phyloP scores from a whole-genome alignment of 2,888 invertebrate species.

The Agonopterix subpropinquella region DNA sequence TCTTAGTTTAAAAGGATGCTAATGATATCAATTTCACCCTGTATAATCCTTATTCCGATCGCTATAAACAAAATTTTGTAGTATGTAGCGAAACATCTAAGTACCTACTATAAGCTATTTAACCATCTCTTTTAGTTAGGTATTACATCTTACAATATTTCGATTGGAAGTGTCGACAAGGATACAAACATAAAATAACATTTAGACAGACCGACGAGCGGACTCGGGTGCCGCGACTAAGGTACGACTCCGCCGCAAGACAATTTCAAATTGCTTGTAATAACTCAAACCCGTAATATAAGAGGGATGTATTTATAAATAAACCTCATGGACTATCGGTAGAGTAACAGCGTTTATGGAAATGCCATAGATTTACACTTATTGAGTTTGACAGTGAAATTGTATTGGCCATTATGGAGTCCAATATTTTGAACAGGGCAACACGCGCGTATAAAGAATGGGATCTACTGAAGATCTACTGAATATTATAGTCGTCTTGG shows the following conservation, averaged over 20 bases:
- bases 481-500: no score
- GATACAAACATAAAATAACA: constrained; percentile 19
- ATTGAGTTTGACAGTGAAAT: constrained; percentile 27
- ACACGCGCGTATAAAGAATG: no score
- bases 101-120: no score
- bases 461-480: no score
- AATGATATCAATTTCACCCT: no score
- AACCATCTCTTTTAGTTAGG: no score
- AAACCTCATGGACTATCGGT: constrained; percentile 22
- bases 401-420: no score
- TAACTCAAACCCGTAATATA: constrained; percentile 34
- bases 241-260: constrained; percentile 30
- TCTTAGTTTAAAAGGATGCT: no score
- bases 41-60: no score
- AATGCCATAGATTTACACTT: constrained; percentile 37
- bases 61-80: no score
- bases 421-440: no score
- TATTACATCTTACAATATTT: neutral
- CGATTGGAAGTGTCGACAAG: constrained; percentile 28
- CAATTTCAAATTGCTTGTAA: constrained; percentile 36
- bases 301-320: constrained; percentile 35
- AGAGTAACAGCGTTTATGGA: constrained; percentile 34
- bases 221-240: constrained; percentile 13
- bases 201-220: constrained; percentile 12
- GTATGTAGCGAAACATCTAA: no score